A percentile compares a stretch with the other conserved stretches of the same genome.
phyloP scores from a whole-genome alignment of 1,140 invertebrate species.

The Drosophila micromelanica region DNA sequence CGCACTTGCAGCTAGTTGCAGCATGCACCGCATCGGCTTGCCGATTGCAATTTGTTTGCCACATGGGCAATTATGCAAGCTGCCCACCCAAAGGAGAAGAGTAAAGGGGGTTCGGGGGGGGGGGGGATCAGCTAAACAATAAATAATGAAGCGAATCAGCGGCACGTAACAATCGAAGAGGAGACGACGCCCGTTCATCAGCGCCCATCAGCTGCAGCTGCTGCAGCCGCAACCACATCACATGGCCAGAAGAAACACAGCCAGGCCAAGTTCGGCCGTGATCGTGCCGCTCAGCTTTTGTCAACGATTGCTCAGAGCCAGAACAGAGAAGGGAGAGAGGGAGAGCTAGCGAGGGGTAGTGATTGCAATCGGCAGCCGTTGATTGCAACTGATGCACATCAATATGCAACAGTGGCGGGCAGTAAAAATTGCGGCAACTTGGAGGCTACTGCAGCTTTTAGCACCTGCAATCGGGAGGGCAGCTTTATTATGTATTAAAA shows the following conservation, averaged over 20 bases:
- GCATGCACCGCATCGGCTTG: conserved; percentile 24
- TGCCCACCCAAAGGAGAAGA: not conserved
- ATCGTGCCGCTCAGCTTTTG: conserved; percentile 55
- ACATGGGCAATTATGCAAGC: conserved; percentile 48
- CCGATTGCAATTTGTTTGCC: conserved; percentile 48
- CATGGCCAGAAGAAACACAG: too few relatives aligned
- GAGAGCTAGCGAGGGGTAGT: not conserved
- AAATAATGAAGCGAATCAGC: conserved; percentile 50
- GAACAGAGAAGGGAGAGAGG: not conserved
- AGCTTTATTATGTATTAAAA: conserved; percentile 55
- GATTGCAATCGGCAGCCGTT: conserved; percentile 41
- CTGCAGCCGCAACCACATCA: not conserved
- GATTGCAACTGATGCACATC: conserved; percentile 50
- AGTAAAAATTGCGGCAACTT: conserved; percentile 40
- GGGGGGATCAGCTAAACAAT: conserved; percentile 28
- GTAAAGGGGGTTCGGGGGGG: not conserved
- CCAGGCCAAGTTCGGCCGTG: conserved; percentile 26
- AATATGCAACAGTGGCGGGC: conserved; percentile 36
- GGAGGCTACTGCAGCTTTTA: conserved; percentile 37
- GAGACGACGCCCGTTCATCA: conserved; percentile 47
- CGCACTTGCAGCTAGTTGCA: conserved; percentile 19
- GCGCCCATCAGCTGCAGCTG: conserved; percentile 41
- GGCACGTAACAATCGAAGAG: conserved; percentile 50
- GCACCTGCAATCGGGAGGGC: conserved; percentile 54
- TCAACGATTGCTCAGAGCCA: conserved; percentile 14